Evolutionary conservation across 2,888 invertebrate genomes (phyloP).

Genomic region (Molorchus minor): DNA sequence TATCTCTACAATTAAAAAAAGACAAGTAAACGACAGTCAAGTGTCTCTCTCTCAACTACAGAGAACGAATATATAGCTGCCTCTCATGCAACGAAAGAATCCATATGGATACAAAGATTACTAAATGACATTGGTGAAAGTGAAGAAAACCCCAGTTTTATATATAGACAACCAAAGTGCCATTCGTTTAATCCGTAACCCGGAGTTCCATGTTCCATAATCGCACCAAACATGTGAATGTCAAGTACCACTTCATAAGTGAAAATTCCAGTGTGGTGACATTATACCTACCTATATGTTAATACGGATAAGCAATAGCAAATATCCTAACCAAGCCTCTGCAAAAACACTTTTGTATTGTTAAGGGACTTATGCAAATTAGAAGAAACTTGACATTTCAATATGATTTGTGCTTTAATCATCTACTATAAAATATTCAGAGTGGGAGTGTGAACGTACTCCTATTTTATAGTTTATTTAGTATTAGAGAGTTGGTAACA

Average conservation of each 20-base stretch:
- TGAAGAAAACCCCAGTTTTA: too few species aligned
- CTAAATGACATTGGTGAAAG: neutral
- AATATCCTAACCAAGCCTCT: neutral
- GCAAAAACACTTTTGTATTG: neutral
- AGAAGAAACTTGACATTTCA: too few species aligned
- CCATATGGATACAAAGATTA: neutral
- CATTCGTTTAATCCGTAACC: neutral
- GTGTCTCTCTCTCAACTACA: too few species aligned
- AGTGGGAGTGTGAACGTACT: too few species aligned
- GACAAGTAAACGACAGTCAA: conserved; percentile 17
- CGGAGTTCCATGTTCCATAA: neutral
- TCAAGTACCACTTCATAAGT: neutral
- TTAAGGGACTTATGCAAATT: neutral
- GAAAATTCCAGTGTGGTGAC: neutral
- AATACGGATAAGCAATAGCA: neutral
- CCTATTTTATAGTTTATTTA: too few species aligned
- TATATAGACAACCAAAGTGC: too few species aligned
- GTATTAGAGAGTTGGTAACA: too few species aligned
- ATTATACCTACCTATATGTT: neutral
- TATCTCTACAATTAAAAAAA: neutral
- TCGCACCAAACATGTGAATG: conserved; percentile 1
- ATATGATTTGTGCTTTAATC: too few species aligned
- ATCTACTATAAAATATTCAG: too few species aligned
- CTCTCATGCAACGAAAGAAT: neutral
- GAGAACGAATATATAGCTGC: neutral